Evolutionary conservation across 2,113 vertebrate species (phyloP), one percentile per base, ranked within the genome.

Genomic region (Alethe castanea): DNA sequence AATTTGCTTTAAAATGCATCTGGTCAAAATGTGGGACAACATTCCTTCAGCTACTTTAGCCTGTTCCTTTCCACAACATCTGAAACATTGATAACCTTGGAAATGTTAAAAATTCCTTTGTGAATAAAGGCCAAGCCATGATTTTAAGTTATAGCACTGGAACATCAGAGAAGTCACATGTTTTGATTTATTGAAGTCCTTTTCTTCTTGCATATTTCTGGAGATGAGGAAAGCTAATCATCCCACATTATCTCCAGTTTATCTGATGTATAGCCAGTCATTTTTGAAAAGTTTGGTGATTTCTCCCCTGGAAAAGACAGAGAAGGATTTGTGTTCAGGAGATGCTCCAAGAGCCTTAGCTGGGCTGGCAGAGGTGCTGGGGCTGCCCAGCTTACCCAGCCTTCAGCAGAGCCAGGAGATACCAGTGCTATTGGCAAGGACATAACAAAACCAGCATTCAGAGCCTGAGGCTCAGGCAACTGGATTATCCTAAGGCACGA

Each of bases 351-450:
- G 6, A 54, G 36, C 9, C 25, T 73, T 14, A 8, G 35, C 42
- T 47, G 73, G 40, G 8, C 11, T 47, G n/a, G n/a, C n/a, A 83
- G 72, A 44, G 25, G 12, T 60, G n/a, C 62, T 19, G 24, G 71
- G 36, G 54, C 62, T 67, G 53, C 45, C 36, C 38, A 0, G 2
- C 35, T 45, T 2, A 5, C 12, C 0, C 1, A 5, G 14, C 6
- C 4, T 5, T 4, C 36, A 57, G 54, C 50, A 31, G 17, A 69
- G 25, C 9, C 31, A 29, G 70, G 4, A 56, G 17, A 31, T 28
- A 19, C 17, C 56, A 20, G 3, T 17, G 17, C 8, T 52, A 2
- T 47, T 67, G 76, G 22, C 73, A 94, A 79, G n/a, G 61, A 72
- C 69, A 52, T 36, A 61, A 29, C 20, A 81, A 66, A 95, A 33